Conservation (phyloP, 2,797 vertebrate genomes). For the Semaprochilodus insignis region DNA sequence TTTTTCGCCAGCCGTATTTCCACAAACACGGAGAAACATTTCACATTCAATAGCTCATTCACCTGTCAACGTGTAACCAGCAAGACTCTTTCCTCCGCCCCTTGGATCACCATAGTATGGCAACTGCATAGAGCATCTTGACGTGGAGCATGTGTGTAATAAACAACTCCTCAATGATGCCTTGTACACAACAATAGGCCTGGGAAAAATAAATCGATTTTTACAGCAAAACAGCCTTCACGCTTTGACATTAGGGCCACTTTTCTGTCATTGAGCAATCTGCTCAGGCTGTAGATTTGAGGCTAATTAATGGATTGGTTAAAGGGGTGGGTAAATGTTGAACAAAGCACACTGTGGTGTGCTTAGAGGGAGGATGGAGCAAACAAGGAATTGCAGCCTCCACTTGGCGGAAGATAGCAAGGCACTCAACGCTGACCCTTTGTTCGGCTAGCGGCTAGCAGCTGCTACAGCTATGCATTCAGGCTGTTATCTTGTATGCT, state of each 20-base stretch:
- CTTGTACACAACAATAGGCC: background rate
- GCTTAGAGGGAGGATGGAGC: background rate
- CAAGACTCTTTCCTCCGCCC: background rate
- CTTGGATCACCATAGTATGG: background rate
- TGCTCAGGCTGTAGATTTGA: background rate
- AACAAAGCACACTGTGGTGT: slow-evolving; percentile 1
- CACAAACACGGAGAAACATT: slow-evolving; percentile 19
- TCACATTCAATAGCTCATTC: slow-evolving; percentile 50
- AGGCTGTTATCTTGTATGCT: slow-evolving; percentile 40
- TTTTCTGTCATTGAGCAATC: slow-evolving; percentile 26
- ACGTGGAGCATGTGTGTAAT: background rate
- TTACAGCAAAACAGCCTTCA: background rate
- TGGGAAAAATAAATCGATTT: slow-evolving; percentile 20
- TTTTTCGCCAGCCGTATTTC: slow-evolving; percentile 24
- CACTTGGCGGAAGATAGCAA: slow-evolving; percentile 12
- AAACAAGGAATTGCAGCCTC: slow-evolving; percentile 4
- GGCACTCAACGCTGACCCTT: slow-evolving; percentile 53
- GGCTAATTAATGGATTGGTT: slow-evolving; percentile 44
- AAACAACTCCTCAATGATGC: slow-evolving; percentile 14
- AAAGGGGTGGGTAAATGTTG: slow-evolving; percentile 22
- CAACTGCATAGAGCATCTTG: background rate
- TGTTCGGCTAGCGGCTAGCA: slow-evolving; percentile 38
- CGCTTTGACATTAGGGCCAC: slow-evolving; percentile 18
- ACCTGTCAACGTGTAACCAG: background rate
- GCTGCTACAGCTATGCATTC: slow-evolving; percentile 45